phyloP scores from a whole-genome alignment of 2,888 invertebrate genomes.

The Sesia apiformis region DNA sequence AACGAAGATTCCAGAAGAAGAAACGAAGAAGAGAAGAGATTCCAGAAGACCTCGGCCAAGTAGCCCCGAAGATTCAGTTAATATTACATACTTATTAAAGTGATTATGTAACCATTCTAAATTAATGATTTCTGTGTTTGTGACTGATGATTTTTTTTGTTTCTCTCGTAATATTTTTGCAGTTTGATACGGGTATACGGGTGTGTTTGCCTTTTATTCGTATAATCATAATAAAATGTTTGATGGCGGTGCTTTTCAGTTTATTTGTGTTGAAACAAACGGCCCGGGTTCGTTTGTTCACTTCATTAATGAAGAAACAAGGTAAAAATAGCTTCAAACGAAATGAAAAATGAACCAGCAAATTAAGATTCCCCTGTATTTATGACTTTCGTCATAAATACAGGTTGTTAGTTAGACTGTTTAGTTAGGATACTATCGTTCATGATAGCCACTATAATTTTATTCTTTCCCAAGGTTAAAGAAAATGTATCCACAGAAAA shows the following conservation, averaged over 20 bases:
- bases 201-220: background rate
- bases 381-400: too few relatives aligned
- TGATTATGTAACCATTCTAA: too few relatives aligned
- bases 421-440: too few relatives aligned
- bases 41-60: too few relatives aligned
- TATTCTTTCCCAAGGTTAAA: too few relatives aligned
- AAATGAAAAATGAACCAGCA: background rate
- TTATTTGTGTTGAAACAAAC: background rate
- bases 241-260: background rate
- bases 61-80: too few relatives aligned
- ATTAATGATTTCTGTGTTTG: slow-evolving; percentile 3
- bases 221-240: background rate
- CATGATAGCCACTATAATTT: too few relatives aligned
- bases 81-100: too few relatives aligned
- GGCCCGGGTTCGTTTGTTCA: background rate
- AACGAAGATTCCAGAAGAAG: too few relatives aligned
- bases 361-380: background rate
- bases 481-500: too few relatives aligned
- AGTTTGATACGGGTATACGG: slow-evolving; percentile 8
- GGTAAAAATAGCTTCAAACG: background rate
- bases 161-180: slow-evolving; percentile 39
- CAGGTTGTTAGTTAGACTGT: too few relatives aligned
- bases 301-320: background rate
- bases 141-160: slow-evolving; percentile 37
- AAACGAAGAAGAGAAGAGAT: too few relatives aligned